Evolutionary conservation across 2,113 vertebrate species (phyloP), one percentile per base, ranked within the genome.

Genomic region (Forbesichthys papilliferus): DNA sequence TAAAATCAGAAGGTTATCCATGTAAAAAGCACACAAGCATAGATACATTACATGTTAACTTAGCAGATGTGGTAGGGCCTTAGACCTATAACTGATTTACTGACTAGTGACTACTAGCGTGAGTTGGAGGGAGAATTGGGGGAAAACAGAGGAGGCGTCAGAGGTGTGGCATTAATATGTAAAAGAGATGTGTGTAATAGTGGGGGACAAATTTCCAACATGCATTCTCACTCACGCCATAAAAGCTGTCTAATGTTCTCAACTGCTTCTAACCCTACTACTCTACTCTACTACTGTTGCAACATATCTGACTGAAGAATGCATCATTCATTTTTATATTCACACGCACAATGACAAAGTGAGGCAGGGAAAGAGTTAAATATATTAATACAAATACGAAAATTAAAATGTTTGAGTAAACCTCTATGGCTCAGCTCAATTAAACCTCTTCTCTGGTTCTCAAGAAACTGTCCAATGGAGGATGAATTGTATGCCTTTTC

Each of bases 401-500:
- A 42, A 42, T 7, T 42, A 4, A 16, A 16, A 16, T 16, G 16
- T 14, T 42, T 36, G 0, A 42, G 5, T 42, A 61, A 48, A 61
- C 36, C 36, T 18, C 42, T 47, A 16, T 61, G 42, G 42, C 36
- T 13, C 12, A 61, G 60, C 36, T 47, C 60, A 48, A 49, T 79
- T 59, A 42, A 42, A 42, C 36, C 36, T 42, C 4, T 42, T 42
- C 36, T 42, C 36, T 42, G 36, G 36, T 42, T 42, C 36, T 42
- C 36, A 42, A 61, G 16, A 18, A 11, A 12, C 3, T 48, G 18
- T 48, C 3, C 11, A 42, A 48, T 62, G 4, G n/a, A 52, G 10
- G 14, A 52, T 52, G 14, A 53, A 5, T 56, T 20, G 54, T 55
- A 20, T 5, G 2, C 5, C 54, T 18, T 55, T 8, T 56, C 10